phyloP scores from a whole-genome alignment of 2,797 vertebrate genomes.

The Xenopus petersii region DNA sequence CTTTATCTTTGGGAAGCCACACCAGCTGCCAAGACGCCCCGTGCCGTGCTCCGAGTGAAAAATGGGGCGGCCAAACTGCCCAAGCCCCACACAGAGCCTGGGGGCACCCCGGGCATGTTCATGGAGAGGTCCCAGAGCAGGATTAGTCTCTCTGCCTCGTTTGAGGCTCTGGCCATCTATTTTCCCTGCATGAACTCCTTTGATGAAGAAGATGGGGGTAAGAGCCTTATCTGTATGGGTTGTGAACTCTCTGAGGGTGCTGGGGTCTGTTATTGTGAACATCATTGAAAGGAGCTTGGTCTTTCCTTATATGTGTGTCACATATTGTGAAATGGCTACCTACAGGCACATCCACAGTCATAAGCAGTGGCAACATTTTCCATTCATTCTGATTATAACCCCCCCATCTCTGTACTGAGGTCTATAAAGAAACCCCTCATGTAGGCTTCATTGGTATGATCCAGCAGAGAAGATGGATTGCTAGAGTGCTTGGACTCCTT shows the following conservation, averaged over 20 bases:
- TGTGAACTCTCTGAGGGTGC: background rate
- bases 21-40: slow-evolving; percentile 93
- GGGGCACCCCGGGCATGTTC: slow-evolving; percentile 74
- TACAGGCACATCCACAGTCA: no score
- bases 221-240: slow-evolving; percentile 50
- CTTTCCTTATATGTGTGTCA: no score
- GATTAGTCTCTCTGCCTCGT: slow-evolving; percentile 93
- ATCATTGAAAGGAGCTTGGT: no score
- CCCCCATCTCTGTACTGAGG: no score
- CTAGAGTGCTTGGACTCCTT: no score
- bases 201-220: slow-evolving; percentile 92
- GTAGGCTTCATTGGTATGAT: no score
- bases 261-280: background rate
- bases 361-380: no score
- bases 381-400: no score
- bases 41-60: slow-evolving; percentile 97
- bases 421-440: no score
- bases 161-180: slow-evolving; percentile 96
- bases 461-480: no score
- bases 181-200: slow-evolving; percentile 99
- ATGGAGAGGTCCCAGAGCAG: slow-evolving; percentile 96
- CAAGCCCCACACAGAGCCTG: slow-evolving; percentile 81
- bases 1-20: slow-evolving; percentile 64
- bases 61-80: slow-evolving; percentile 95
- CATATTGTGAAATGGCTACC: no score